These are phyloP conservation scores for Lasioglossum figueresi DNA, from an alignment of 2,888 invertebrate species.

Conservation along the genomic window DNA sequence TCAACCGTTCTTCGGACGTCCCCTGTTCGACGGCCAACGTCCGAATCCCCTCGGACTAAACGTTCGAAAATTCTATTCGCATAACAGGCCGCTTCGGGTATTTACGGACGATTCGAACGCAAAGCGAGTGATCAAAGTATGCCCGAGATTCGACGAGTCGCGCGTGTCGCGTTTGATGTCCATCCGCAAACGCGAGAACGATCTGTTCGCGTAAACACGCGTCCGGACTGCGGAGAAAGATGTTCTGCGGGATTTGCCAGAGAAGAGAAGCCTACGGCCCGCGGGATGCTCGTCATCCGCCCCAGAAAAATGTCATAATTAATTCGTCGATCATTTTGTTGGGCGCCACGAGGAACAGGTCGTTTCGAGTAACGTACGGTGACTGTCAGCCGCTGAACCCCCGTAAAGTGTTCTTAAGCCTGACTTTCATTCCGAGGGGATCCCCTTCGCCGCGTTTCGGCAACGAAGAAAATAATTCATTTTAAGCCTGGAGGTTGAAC, in stretches of 20 bases:
- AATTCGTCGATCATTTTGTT: not conserved
- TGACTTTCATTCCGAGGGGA: slow-evolving; percentile 1
- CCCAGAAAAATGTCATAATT: not conserved
- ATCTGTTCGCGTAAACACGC: not conserved
- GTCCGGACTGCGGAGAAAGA: not conserved
- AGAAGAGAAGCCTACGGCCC: too few relatives aligned
- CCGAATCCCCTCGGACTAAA: not conserved
- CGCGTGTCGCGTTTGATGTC: not conserved
- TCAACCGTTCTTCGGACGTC: not conserved
- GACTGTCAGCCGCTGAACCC: not conserved
- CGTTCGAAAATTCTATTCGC: not conserved
- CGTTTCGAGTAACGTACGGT: not conserved
- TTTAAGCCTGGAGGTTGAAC: slow-evolving; percentile 1
- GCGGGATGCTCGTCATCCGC: not conserved
- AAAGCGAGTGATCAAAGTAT: not conserved
- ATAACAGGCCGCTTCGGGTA: not conserved
- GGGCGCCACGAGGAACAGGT: not conserved
- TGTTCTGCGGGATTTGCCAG: not conserved
- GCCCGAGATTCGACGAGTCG: not conserved
- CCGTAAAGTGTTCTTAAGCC: slow-evolving; percentile 8
- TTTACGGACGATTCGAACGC: not conserved
- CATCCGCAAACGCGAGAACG: not conserved
- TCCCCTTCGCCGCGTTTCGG: slow-evolving; percentile 12
- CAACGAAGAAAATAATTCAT: slow-evolving; percentile 6
- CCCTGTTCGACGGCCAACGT: not conserved